Base-by-base conservation (phyloP, 1,140 invertebrate genomes). In the Drusus annulatus region DNA sequence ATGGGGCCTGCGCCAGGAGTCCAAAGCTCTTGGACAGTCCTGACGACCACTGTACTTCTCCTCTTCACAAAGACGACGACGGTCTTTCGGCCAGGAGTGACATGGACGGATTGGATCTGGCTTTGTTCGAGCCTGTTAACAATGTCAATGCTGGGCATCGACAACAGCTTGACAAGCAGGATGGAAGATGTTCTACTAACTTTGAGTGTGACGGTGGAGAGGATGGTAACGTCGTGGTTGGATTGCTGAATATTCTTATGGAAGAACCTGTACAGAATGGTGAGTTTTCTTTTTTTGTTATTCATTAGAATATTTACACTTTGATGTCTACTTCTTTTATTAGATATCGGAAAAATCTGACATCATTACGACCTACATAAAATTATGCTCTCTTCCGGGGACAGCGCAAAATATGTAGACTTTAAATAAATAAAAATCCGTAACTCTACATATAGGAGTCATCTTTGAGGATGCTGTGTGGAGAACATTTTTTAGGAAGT, bases 41-140 rank as follows among this genome's bases (percentile, higher is more conserved):
- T 23, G 89, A 89, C 81, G 76, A 80, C 58, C 31, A 36, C 2
- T 80, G 79, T 63, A 78, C 76, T 2, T 83, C 81, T 36, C 85
- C 88, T 65, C 87, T 87, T 69, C 85, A 87, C 75, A 86, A 87
- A 76, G 89, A 89, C 78, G 87, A 88, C 36, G 86, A 88, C n/a
- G 36, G 77, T n/a, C 13, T 79, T 2, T 90, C 89, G 7, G 84
- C 86, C n/a, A 87, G 88, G 80, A 93, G 92, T 87, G 93, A 93
- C 87, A 92, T 94, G 91, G 92, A 93, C 80, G 92, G 92, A 82
- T 88, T 93, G 84, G 93, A 94, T 87, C 88, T 93, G 83, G 89
- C 92, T 31, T 87, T 94, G 60, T 94, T 94, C 87, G 93, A 94
- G 85, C 93, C 93, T 56, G 89, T 86, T 83, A 85, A 17, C 90